Conservation (phyloP, 2,888 invertebrate species). For the Metalampra italica region DNA sequence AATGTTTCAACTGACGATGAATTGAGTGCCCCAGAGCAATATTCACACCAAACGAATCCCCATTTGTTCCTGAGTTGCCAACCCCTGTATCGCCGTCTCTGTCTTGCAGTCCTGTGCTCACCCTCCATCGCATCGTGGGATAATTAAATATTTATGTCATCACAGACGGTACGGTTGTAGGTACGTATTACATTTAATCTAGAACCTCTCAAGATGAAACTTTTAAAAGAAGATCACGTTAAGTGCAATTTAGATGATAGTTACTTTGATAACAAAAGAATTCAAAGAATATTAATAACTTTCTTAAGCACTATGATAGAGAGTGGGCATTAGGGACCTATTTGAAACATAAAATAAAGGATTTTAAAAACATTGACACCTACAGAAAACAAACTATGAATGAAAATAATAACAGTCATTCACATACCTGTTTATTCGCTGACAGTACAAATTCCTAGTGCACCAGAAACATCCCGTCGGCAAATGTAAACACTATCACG, state of each 20-base stretch:
- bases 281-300: no score
- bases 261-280: no score
- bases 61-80: conserved; percentile 50
- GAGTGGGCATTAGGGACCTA: no score
- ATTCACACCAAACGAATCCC: conserved; percentile 53
- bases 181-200: conserved; percentile 5
- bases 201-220: conserved; percentile 13
- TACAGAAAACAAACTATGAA: not conserved
- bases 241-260: not conserved
- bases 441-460: conserved; percentile 41
- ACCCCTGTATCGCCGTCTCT: conserved; percentile 62
- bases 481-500: conserved; percentile 55
- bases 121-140: conserved; percentile 65
- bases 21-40: conserved; percentile 33
- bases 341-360: no score
- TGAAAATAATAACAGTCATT: not conserved
- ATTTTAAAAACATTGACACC: no score
- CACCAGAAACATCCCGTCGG: conserved; percentile 53
- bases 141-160: conserved; percentile 75
- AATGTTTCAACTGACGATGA: conserved; percentile 27
- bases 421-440: conserved; percentile 45
- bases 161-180: conserved; percentile 34
- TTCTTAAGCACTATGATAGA: no score
- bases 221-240: not conserved
- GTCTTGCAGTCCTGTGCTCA: conserved; percentile 45